These are phyloP conservation scores for Rhopalosiphum nymphaeae DNA, from an alignment of 2,888 invertebrate genomes.

Conservation along the genomic window DNA sequence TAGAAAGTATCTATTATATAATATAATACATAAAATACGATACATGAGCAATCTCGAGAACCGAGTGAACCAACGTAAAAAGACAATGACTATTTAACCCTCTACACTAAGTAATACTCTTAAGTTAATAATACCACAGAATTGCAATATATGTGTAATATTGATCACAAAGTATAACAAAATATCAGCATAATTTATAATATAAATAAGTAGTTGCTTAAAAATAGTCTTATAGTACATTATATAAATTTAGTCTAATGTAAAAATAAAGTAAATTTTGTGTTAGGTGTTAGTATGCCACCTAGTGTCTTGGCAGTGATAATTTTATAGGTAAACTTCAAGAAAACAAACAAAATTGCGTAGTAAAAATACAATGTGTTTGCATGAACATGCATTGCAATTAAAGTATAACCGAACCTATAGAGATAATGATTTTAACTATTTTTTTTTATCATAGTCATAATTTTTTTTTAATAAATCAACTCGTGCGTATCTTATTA, in stretches of 20 bases:
- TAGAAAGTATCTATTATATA: neutral
- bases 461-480: constrained; percentile 19
- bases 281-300: neutral
- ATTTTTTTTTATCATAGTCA: neutral
- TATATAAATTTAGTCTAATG: neutral
- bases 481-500: constrained; percentile 51
- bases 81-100: neutral
- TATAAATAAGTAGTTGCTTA: neutral
- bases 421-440: neutral
- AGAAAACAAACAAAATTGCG: neutral
- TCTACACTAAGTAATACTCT: neutral
- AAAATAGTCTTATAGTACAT: neutral
- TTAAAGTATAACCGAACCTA: neutral
- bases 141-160: neutral
- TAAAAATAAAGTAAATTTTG: neutral
- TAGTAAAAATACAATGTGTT: neutral
- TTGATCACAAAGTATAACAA: neutral
- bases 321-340: neutral
- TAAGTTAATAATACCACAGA: neutral
- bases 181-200: neutral
- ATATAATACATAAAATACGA: neutral
- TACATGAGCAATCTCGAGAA: neutral
- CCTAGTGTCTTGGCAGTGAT: neutral
- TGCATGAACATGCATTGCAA: neutral
- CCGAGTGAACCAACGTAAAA: neutral